A percentile compares a stretch with the other conserved stretches of the same genome.
Conservation (phyloP, 2,888 invertebrate genomes). For the Macrosoma leucophasiata region DNA sequence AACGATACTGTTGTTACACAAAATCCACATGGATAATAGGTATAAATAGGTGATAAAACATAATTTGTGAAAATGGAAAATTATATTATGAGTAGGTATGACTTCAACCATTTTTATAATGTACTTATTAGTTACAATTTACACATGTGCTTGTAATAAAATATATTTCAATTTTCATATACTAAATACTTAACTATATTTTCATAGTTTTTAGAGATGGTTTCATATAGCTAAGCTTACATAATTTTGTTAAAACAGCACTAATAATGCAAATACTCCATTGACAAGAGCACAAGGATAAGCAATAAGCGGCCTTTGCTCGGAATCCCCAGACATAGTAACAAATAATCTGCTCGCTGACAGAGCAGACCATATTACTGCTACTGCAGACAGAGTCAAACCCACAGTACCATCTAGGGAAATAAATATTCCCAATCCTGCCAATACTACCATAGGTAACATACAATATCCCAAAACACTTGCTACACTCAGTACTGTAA, state of each 20-base stretch:
- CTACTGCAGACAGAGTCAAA: constrained; percentile 78
- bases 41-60: too few relatives aligned
- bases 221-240: background rate
- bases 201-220: too few relatives aligned
- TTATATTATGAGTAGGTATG: too few relatives aligned
- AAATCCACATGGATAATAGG: too few relatives aligned
- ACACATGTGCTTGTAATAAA: too few relatives aligned
- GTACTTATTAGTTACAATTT: too few relatives aligned
- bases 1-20: too few relatives aligned
- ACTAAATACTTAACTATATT: too few relatives aligned
- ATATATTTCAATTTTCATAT: too few relatives aligned
- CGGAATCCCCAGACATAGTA: constrained; percentile 90
- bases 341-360: constrained; percentile 95
- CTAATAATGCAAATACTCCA: constrained; percentile 93
- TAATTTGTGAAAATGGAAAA: too few relatives aligned
- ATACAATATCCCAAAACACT: constrained; percentile 95
- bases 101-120: too few relatives aligned
- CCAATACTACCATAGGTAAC: constrained; percentile 92
- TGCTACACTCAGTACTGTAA: constrained; percentile 86
- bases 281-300: constrained; percentile 96
- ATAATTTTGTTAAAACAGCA: constrained; percentile 82
- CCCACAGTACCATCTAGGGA: constrained; percentile 85
- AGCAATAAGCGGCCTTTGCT: constrained; percentile 90
- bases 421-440: constrained; percentile 84
- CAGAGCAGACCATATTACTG: constrained; percentile 92